Conservation (phyloP, 2,797 vertebrate genomes). For the Meda fulgida region DNA sequence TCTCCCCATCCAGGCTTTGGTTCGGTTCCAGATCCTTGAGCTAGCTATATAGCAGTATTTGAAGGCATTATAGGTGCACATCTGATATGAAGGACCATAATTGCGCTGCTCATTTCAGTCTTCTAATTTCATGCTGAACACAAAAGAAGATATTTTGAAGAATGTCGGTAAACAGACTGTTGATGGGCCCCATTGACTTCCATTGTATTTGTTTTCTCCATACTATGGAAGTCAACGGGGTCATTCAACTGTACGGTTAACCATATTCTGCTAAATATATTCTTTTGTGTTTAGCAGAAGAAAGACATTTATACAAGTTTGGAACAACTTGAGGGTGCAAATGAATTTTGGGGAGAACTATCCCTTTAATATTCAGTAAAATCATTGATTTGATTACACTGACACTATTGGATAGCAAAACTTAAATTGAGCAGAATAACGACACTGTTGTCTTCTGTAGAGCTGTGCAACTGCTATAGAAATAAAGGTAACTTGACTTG, state of each 20-base stretch:
- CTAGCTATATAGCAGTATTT: not conserved
- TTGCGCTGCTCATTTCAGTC: too few species aligned
- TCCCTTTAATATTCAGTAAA: not conserved
- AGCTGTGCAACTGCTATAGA: not conserved
- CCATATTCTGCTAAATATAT: not conserved
- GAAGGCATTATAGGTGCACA: not conserved
- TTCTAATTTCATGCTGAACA: not conserved
- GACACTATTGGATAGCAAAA: not conserved
- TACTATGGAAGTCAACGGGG: not conserved
- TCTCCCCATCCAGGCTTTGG: slow-evolving; percentile 5
- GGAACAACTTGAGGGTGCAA: not conserved
- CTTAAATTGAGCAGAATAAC: not conserved
- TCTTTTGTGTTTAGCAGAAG: not conserved
- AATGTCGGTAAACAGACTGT: not conserved
- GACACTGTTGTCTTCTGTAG: not conserved
- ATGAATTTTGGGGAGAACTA: not conserved
- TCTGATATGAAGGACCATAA: not conserved
- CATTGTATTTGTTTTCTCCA: not conserved
- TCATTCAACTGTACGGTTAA: not conserved
- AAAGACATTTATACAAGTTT: not conserved
- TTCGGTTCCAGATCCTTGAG: not conserved
- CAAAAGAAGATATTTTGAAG: too few species aligned
- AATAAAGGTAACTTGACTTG: not conserved
- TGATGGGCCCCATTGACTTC: not conserved
- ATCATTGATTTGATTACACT: not conserved